Percentiles rank a stretch among this genome's conserved stretches.
Conservation (phyloP, 2,797 vertebrate genomes). For the Oreochromis grahami region DNA sequence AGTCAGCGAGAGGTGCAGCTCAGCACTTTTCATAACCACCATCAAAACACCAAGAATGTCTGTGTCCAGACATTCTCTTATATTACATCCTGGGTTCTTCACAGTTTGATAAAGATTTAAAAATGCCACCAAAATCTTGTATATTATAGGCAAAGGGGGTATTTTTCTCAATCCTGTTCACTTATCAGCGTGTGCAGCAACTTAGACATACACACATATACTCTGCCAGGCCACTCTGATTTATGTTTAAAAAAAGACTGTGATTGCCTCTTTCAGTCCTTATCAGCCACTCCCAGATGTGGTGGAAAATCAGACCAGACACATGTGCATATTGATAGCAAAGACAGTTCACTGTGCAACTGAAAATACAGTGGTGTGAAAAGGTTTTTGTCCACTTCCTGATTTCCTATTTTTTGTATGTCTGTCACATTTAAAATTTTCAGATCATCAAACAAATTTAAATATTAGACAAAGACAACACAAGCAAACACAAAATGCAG, state of each 20-base stretch:
- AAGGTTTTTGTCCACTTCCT: background rate
- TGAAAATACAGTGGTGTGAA: background rate
- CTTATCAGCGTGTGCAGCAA: background rate
- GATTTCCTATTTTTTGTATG: background rate
- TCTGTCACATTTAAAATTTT: background rate
- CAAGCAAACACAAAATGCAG: background rate
- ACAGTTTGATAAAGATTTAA: background rate
- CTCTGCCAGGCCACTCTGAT: background rate
- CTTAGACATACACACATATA: background rate
- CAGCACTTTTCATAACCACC: background rate
- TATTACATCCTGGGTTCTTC: background rate
- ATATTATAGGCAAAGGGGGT: background rate
- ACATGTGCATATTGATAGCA: background rate
- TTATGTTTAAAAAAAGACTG: background rate
- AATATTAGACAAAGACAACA: background rate
- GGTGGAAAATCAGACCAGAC: background rate
- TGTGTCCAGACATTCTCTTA: background rate
- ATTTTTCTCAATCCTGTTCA: background rate
- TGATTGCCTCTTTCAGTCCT: background rate
- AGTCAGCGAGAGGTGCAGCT: background rate
- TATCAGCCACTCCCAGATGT: slow-evolving; percentile 38
- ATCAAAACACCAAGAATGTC: background rate
- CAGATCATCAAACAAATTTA: background rate
- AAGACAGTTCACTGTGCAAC: background rate
- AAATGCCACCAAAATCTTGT: background rate